Evolutionary conservation across 2,888 invertebrate species (phyloP), one percentile per base, ranked within the genome.

Genomic region (Luperina testacea): DNA sequence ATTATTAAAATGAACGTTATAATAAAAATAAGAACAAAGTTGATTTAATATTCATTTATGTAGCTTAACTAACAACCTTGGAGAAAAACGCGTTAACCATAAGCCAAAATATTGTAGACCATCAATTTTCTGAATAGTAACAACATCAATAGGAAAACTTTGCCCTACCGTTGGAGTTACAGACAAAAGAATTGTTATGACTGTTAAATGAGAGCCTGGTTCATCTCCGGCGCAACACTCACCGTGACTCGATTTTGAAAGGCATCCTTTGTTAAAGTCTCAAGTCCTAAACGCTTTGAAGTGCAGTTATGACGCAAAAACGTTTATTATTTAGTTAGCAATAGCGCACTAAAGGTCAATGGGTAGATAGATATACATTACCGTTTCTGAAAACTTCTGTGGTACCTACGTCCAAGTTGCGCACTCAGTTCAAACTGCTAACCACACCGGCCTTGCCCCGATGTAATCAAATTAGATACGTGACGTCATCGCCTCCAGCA

Each of bases 391-490:
- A 85, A 76, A 72, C 70, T 69, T 73, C 38, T 38, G 45, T 71
- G 67, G 70, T 51, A 45, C 45, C 45, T 45, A 80, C 75, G 67
- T 67, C 75, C 53, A 64, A 76, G 85, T 84, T 89, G 84, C 87
- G 83, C 81, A 85, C 76, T 89, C 80, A 63, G 88, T 91, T 93
- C 91, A 94, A 93, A 94, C 92, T 92, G 93, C 92, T 95, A 94
- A 95, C 91, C 91, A 92, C 89, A 80, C 78, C 88, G 94, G 90
- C 96, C 96, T 96, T 95, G 95, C 91, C 88, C 91, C 89, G 89
- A 87, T 92, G 92, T 95, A 95, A 96, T 96, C 93, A 94, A 95
- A 96, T 96, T 96, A 95, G 95, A 94, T 91, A 90, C 90, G 90
- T 95, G 93, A 94, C 95, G 94, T 95, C 94, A 95, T 89, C 87